These are phyloP conservation scores for Mesoclemmys tuberculata DNA, from an alignment of 2,113 vertebrate species.

Conservation along the genomic window DNA sequence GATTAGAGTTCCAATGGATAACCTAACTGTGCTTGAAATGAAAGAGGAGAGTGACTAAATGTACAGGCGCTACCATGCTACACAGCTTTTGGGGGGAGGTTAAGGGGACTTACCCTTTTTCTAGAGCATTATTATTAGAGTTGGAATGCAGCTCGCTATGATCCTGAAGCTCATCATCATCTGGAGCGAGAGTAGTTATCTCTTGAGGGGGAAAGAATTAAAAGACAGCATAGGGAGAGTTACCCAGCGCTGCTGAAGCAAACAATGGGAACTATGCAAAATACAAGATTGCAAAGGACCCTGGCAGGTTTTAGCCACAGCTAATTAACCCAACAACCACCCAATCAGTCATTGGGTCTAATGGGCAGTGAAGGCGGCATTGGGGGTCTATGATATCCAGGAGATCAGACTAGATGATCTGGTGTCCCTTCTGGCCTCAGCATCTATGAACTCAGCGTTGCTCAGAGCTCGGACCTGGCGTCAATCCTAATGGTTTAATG, in stretches of 20 bases:
- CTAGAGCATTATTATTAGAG: rapidly evolving
- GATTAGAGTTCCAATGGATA: neutral
- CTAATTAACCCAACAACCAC: neutral
- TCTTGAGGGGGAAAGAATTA: conserved; percentile 25
- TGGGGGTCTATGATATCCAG: neutral
- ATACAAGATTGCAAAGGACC: neutral
- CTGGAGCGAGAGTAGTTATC: neutral
- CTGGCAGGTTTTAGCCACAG: neutral
- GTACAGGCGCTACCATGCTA: neutral
- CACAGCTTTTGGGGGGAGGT: neutral
- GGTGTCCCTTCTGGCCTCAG: neutral
- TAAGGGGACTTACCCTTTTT: conserved; percentile 27
- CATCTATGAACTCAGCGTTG: neutral
- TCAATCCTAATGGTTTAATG: rapidly evolving
- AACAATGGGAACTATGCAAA: neutral
- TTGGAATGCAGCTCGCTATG: rapidly evolving
- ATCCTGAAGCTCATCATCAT: neutral
- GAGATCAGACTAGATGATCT: neutral
- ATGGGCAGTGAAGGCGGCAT: neutral
- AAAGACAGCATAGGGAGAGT: neutral
- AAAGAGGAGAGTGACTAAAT: neutral
- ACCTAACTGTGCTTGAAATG: neutral
- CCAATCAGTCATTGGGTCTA: neutral
- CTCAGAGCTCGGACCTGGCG: neutral
- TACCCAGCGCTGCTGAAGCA: neutral